Percentiles rank a stretch among this genome's conserved stretches.
Evolutionary conservation across 2,888 invertebrate genomes (phyloP).

Genomic region (Oithona nana): DNA sequence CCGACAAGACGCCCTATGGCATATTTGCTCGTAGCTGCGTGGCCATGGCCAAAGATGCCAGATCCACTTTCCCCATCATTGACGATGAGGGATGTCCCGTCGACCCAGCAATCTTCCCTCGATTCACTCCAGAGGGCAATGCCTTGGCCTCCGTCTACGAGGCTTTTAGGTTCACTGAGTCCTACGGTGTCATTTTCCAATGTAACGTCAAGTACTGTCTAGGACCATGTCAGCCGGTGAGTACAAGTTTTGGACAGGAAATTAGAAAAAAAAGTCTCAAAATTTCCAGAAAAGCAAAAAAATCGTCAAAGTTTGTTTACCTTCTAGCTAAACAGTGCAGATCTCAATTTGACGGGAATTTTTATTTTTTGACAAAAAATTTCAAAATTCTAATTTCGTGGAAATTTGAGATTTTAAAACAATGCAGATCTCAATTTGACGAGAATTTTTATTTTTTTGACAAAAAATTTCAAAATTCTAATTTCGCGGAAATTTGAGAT

Average conservation of each 20-base stretch:
- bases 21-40: conserved; percentile 39
- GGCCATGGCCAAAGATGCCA: conserved; percentile 89
- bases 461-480: no score
- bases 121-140: conserved; percentile 62
- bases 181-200: conserved; percentile 89
- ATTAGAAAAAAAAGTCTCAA: neutral
- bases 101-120: conserved; percentile 80
- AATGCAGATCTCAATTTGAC: no score
- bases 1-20: conserved; percentile 46
- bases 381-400: no score
- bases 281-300: neutral
- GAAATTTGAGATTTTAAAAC: no score
- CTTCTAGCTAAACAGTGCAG: neutral
- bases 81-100: conserved; percentile 87
- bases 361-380: no score
- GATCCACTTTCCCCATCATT: conserved; percentile 86
- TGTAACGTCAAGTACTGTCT: conserved; percentile 90
- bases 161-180: conserved; percentile 86
- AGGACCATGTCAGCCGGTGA: conserved; percentile 78
- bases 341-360: no score
- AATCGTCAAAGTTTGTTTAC: no score
- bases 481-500: no score
- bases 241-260: conserved; percentile 24
- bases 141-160: conserved; percentile 78
- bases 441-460: no score